Conservation (phyloP, 2,113 vertebrate species). For the Donacobius atricapilla region DNA sequence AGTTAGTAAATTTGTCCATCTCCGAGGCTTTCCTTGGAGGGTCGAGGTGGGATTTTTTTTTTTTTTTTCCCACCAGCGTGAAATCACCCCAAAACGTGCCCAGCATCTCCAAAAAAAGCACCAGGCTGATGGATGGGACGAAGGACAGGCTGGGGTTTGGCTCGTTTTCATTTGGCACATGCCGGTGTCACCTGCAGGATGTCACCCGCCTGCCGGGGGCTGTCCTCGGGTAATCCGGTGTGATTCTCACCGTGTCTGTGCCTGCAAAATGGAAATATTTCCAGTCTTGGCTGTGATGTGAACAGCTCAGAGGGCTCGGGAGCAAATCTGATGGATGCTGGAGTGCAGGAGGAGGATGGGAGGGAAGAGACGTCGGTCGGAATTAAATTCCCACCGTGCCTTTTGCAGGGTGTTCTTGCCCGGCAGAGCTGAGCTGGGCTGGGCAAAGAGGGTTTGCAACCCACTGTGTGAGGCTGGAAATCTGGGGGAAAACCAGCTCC, state of each 20-base stretch:
- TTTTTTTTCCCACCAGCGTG: accelerated
- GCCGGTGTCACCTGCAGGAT: background rate
- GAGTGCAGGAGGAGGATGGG: background rate
- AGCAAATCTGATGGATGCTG: background rate
- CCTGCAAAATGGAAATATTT: constrained; percentile 29
- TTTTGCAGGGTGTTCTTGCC: background rate
- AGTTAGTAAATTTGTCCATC: background rate
- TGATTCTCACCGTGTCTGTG: constrained; percentile 12
- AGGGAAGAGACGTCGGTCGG: background rate
- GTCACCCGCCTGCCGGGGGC: background rate
- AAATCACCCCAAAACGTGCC: background rate
- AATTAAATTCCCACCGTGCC: background rate
- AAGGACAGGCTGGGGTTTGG: accelerated
- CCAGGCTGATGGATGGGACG: background rate
- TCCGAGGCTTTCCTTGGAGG: background rate
- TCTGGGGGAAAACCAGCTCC: background rate
- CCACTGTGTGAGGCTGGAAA: background rate
- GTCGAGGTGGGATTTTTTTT: background rate
- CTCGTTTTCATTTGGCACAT: accelerated
- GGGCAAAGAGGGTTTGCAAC: background rate
- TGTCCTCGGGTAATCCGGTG: background rate
- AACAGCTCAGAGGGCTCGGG: constrained; percentile 33
- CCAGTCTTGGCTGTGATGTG: constrained; percentile 19
- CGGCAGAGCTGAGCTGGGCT: background rate
- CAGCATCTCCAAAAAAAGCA: background rate